Base-by-base conservation (phyloP, 1,140 invertebrate species). In the Drosophila quadrilineata region DNA sequence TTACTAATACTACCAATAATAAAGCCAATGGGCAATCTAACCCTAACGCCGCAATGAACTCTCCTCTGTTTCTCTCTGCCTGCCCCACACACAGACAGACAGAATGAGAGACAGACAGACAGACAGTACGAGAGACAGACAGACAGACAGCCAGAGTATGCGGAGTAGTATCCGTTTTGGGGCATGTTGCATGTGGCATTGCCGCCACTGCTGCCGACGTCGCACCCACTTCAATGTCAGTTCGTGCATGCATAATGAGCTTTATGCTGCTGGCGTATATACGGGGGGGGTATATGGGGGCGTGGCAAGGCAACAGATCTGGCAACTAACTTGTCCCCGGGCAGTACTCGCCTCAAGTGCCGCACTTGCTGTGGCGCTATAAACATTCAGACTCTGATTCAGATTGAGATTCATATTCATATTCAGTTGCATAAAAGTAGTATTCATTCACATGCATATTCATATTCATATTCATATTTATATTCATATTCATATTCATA, bases 1-100 rank as follows among this genome's bases (percentile, higher is more conserved):
- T 85, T 84, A 84, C 77, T 77, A 84, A 84, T 84, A 84, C n/a
- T n/a, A n/a, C 77, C 79, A 85, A 84, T 77, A 85, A 85, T 77
- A 84, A 67, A 45, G 74, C 54, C 69, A 65, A 76, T 72, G 69
- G 77, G 77, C 77, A 57, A 60, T 67, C 60, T 84, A 84, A 84
- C 77, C 73, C 79, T 74, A 76, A 38, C 46, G 56, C 40, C 57
- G 48, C 41, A 31, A n/a, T 71, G 49, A 54, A 64, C 53, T 59
- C 33, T 56, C 26, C 19, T 28, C 36, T n/a, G n/a, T n/a, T n/a
- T n/a, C n/a, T n/a, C n/a, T n/a, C n/a, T n/a, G n/a, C n/a, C n/a
- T n/a, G n/a, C n/a, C n/a, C n/a, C n/a, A n/a, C n/a, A n/a, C n/a
- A n/a, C n/a, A n/a, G n/a, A n/a, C n/a, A n/a, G n/a, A n/a, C n/a